These are phyloP conservation scores for Carcinoscorpius rotundicauda DNA, from an alignment of 1,140 invertebrate species.

Conservation along the genomic window DNA sequence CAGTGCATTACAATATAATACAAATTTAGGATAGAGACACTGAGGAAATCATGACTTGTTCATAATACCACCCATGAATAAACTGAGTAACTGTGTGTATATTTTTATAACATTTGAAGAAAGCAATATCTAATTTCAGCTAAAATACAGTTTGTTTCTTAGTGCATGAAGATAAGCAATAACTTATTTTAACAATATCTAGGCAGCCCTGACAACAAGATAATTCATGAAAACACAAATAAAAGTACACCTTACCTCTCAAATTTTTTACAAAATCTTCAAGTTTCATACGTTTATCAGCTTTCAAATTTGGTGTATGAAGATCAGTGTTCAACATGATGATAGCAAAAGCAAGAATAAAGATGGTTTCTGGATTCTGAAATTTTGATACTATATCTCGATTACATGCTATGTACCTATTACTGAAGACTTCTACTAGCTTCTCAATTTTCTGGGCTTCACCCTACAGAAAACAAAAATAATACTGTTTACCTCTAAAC, in stretches of 20 bases:
- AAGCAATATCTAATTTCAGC: too few relatives aligned
- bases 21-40: too few relatives aligned
- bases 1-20: too few relatives aligned
- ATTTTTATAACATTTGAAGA: too few relatives aligned
- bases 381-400: slow-evolving; percentile 40
- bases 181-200: too few relatives aligned
- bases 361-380: slow-evolving; percentile 41
- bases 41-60: too few relatives aligned
- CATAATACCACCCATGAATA: too few relatives aligned
- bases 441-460: slow-evolving; percentile 98
- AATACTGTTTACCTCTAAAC: neutral
- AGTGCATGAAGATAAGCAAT: too few relatives aligned
- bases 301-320: slow-evolving; percentile 89
- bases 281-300: slow-evolving; percentile 85
- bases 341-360: slow-evolving; percentile 94
- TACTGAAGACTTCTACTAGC: slow-evolving; percentile 89
- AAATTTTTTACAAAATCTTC: slow-evolving; percentile 95
- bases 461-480: slow-evolving; percentile 33
- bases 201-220: too few relatives aligned
- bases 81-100: too few relatives aligned
- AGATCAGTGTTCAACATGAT: slow-evolving; percentile 98
- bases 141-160: too few relatives aligned
- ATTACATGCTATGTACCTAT: slow-evolving; percentile 88
- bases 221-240: too few relatives aligned
- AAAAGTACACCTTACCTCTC: slow-evolving; percentile 31